Base-by-base conservation (phyloP, 2,113 vertebrate genomes). In the Heterocephalus glaber region DNA sequence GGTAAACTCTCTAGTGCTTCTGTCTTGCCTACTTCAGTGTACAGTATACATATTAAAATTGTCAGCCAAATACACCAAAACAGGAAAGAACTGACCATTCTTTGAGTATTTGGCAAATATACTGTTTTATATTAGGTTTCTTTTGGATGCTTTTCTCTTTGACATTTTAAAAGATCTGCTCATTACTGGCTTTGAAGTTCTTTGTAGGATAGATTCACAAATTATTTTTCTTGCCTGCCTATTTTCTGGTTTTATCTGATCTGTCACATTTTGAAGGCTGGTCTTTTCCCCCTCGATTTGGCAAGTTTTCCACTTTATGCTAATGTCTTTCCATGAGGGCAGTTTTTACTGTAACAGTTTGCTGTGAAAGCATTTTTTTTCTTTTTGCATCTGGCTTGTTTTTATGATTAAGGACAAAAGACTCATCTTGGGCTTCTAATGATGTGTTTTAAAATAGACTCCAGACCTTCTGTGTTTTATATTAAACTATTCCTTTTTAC, bases 321-420 rank as follows among this genome's bases (percentile, higher is more conserved):
- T 68, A 60, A 44, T 88, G 74, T 89, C n/a, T 96, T 28, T 88
- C 80, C 13, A 11, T 49, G 54, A 93, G 90, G 86, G 85, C 61
- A 93, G 79, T 19, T 86, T 92, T 91, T 94, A 80, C 89, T 83
- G 35, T 92, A 93, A 77, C 20, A 17, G 33, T 89, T 72, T 95
- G 79, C 92, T 93, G 60, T 91, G 91, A 95, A 94, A 96, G 74
- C 86, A 49, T 47, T 65, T 95, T 86, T 89, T 74, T 92, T 80
- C 79, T 58, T 90, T 66, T 90, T 87, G n/a, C 72, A 84, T 96
- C 86, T 97, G 86, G 68, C 58, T 92, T 92, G 35, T 93, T 95
- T 95, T 93, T 93, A 96, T 96, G 95, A 96, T 92, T 95, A 89
- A 90, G 85, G 79, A 79, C 80, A 95, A 84, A 95, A 95, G 95